Conservation (phyloP, 2,113 vertebrate species). For the Regulus satrapa region DNA sequence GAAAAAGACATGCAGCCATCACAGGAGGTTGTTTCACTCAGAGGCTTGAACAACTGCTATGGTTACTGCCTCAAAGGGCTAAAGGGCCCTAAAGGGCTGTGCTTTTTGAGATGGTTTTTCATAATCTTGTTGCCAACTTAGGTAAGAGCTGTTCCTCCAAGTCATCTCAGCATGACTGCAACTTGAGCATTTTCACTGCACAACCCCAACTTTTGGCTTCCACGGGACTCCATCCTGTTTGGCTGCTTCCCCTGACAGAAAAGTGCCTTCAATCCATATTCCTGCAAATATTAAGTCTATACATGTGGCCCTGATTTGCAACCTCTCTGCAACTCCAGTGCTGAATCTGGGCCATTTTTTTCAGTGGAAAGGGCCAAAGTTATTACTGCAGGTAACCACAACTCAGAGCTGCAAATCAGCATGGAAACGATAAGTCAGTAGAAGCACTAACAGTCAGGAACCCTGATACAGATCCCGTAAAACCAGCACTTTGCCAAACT, state of each 20-base stretch:
- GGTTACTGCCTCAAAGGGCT: background rate
- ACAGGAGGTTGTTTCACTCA: background rate
- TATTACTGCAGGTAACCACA: conserved; percentile 49
- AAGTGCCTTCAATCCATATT: background rate
- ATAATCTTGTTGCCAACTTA: background rate
- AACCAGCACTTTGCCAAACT: background rate
- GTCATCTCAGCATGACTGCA: background rate
- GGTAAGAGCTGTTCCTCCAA: background rate
- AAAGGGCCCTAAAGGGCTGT: background rate
- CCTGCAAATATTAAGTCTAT: background rate
- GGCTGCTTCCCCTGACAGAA: background rate
- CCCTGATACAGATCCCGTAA: background rate
- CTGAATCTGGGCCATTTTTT: conserved; percentile 27
- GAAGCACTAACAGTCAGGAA: background rate
- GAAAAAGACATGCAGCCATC: background rate
- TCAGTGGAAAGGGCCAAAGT: background rate
- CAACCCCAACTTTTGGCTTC: background rate
- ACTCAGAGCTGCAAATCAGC: conserved; percentile 25
- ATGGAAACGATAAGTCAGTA: background rate
- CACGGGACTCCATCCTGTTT: background rate
- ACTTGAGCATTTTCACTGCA: background rate
- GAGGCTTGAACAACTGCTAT: background rate
- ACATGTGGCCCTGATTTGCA: conserved; percentile 50
- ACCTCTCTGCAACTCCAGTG: background rate
- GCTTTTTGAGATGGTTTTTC: background rate